A percentile compares a stretch with the other conserved stretches of the same genome.
Conservation (phyloP, 2,113 vertebrate genomes). For the Trogon surrucura region DNA sequence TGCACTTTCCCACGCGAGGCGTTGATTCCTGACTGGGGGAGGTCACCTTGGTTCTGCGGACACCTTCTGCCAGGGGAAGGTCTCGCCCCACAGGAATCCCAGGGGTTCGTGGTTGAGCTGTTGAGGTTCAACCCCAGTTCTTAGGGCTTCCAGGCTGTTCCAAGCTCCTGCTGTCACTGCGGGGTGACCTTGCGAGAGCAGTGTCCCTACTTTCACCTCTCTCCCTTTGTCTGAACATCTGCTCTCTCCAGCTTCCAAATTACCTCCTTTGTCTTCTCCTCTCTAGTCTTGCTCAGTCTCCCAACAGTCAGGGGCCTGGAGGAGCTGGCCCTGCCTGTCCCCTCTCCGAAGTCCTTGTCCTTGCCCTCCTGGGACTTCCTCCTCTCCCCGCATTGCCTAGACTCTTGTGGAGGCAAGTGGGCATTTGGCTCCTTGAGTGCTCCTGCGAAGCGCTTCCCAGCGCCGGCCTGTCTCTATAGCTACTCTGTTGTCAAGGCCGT, state of each 20-base stretch:
- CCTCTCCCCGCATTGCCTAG: background rate
- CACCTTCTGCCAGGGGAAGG: background rate
- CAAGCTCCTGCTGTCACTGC: background rate
- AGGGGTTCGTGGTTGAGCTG: fast-evolving
- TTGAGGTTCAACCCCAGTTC: background rate
- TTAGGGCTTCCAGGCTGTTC: background rate
- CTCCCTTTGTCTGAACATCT: conserved; percentile 15
- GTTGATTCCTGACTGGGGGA: background rate
- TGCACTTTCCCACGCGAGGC: background rate
- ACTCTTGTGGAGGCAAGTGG: background rate
- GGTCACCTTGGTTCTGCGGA: background rate
- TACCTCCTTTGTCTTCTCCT: background rate
- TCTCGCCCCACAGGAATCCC: background rate
- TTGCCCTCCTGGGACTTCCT: background rate
- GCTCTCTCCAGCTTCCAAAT: background rate
- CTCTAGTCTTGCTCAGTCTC: background rate
- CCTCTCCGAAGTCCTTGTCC: background rate
- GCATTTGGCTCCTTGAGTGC: background rate
- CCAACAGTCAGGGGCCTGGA: background rate
- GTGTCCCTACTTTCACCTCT: background rate
- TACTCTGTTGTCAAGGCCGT: conserved; percentile 39
- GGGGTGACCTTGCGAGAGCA: fast-evolving
- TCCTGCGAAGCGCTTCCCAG: background rate
- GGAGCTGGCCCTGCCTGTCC: background rate
- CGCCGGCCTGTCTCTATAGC: conserved; percentile 25